Base-by-base conservation (phyloP, 2,888 invertebrate species). In the Acronicta leporina region DNA sequence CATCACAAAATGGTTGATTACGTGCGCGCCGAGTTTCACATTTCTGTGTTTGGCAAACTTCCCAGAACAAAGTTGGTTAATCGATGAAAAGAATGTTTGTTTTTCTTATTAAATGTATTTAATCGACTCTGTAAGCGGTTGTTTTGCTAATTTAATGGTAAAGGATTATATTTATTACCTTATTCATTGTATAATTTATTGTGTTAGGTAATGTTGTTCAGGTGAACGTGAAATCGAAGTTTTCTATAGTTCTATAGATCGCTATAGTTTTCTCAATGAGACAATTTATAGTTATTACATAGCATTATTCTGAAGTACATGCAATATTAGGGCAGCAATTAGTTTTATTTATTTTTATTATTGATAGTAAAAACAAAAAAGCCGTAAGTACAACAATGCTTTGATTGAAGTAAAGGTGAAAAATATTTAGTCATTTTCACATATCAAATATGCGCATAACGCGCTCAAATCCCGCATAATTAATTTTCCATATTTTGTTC, bases 401-500 rank as follows among this genome's bases (percentile, higher is more conserved):
- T 43, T 35, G 47, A 43, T 63, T 47, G 40, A 44, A 50, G 35
- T 63, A 50, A 43, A 43, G 5, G 33, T 14, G 30, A 25, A 41
- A 49, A 65, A 55, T 44, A 44, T 0, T 15, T 53, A 48, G 16
- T 51, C 15, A 56, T 55, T 59, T 13, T 62, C 53, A 61, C 57
- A 52, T 45, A 47, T 75, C 68, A 75, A 75, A 79, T 75, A 76
- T 61, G 73, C n/a, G 1, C 38, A 38, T 75, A 69, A 78, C 76
- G 79, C 73, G 63, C 69, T 57, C 63, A 80, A 86, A 89, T 85
- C 87, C 86, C 82, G 73, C 81, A 83, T 90, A 91, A 93, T 93
- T 92, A 92, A 88, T 90, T 89, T 86, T 78, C 80, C 86, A 87
- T 75, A 83, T 88, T 88, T 88, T 87, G 84, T 84, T 81, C 76